Evolutionary conservation across 2,113 vertebrate genomes (phyloP), one percentile per base, ranked within the genome.

Genomic region (Prolemur simus): DNA sequence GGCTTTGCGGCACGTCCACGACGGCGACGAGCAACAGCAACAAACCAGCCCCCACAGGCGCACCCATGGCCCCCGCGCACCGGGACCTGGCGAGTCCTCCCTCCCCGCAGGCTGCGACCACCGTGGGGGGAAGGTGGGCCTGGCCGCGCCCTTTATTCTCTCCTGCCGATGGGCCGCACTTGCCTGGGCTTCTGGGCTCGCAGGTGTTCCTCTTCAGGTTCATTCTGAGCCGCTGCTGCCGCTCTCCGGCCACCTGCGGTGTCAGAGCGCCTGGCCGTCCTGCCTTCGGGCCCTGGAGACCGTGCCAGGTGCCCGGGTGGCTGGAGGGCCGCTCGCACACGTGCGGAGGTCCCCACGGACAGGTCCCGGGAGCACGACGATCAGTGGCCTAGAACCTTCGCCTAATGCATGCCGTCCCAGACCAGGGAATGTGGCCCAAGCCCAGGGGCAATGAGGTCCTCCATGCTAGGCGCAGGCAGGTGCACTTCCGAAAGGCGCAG

Each of bases 121-220:
- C 9, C 1, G 0, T 15, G 8, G 0, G 3, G 20, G 0, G 9
- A 58, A 21, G 0, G 8, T 2, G 5, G 7, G 1, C 6, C 13
- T 10, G 0, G 2, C 42, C 0, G 2, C 10, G 10, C 32, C n/a
- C 20, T 82, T 34, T 20, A 21, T 23, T 20, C 2, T 12, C 3
- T 14, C 56, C 34, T 1, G 0, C 21, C 0, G 1, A 47, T 14
- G 20, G 54, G n/a, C 45, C 0, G 15, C 88, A 78, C 14, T 88
- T 95, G 66, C 34, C 0, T 0, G 2, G 8, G n/a, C 0, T 3
- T 42, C 0, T 29, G 0, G 0, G 6, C 7, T 1, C 32, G 0
- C 83, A 58, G 87, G 63, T 34, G 49, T 34, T 1, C 42, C 54
- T 39, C 21, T 64, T n/a, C 12, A 0, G 8, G 13, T 12, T 56